These are phyloP conservation scores for Adelphocoris suturalis DNA, from an alignment of 2,888 invertebrate species.

Conservation along the genomic window DNA sequence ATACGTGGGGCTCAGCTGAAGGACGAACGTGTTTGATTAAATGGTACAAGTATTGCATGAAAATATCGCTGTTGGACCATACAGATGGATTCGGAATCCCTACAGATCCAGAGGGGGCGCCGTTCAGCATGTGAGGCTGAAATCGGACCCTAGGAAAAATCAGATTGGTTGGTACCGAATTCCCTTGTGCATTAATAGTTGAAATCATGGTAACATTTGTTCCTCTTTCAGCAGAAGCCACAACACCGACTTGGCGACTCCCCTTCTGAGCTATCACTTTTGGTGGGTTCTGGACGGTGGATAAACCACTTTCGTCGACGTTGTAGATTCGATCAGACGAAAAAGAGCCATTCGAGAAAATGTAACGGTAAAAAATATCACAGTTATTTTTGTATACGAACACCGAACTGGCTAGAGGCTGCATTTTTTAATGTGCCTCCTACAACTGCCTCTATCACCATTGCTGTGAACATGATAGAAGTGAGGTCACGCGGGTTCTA, in stretches of 20 bases:
- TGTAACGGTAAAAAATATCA: too few relatives aligned
- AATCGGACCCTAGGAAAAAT: conserved; percentile 76
- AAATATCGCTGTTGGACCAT: conserved; percentile 76
- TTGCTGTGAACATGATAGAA: too few relatives aligned
- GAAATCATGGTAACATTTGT: conserved; percentile 75
- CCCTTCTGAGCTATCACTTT: conserved; percentile 75
- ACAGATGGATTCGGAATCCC: conserved; percentile 76
- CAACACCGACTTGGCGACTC: conserved; percentile 75
- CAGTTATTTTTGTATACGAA: too few relatives aligned
- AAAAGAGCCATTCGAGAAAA: too few relatives aligned
- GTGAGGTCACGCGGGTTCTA: too few relatives aligned
- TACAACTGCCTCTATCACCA: too few relatives aligned
- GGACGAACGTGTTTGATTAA: conserved; percentile 74
- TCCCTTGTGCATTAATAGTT: conserved; percentile 75
- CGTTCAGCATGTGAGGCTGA: conserved; percentile 76
- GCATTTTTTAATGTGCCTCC: too few relatives aligned
- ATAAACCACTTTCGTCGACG: conserved; percentile 76
- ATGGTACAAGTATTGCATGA: conserved; percentile 72
- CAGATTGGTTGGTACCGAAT: conserved; percentile 76
- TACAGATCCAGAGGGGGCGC: conserved; percentile 76
- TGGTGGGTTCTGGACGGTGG: conserved; percentile 76
- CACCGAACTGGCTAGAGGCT: too few relatives aligned
- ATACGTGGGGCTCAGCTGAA: conserved; percentile 75
- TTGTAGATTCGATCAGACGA: too few relatives aligned
- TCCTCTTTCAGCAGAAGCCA: conserved; percentile 77